Conservation (phyloP, 1,140 invertebrate species). For the Babylonia areolata region DNA sequence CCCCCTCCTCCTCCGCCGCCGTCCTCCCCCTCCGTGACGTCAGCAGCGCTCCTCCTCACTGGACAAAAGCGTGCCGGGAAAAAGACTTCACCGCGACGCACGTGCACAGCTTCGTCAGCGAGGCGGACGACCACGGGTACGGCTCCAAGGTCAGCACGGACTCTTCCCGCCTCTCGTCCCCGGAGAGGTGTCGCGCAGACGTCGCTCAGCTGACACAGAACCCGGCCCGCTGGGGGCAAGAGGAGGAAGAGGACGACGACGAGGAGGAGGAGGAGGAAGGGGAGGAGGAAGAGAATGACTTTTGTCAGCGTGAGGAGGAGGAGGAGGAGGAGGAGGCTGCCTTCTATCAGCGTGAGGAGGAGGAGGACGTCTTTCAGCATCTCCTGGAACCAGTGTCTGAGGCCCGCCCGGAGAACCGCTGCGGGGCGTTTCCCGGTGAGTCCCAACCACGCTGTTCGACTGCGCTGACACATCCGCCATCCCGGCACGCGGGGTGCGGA, state of each 20-base stretch:
- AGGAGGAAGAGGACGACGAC: too few relatives aligned
- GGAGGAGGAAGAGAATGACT: background rate
- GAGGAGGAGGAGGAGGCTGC: background rate
- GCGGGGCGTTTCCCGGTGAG: too few relatives aligned
- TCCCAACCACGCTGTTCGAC: too few relatives aligned
- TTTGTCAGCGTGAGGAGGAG: background rate
- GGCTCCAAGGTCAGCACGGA: slow-evolving; percentile 24
- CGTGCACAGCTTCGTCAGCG: slow-evolving; percentile 13
- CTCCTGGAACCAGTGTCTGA: too few relatives aligned
- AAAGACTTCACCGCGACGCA: background rate
- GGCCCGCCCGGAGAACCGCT: too few relatives aligned
- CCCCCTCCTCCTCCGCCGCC: background rate
- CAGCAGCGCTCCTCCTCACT: background rate
- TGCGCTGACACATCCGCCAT: too few relatives aligned
- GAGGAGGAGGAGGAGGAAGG: background rate
- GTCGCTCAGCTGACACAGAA: background rate
- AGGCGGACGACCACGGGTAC: slow-evolving; percentile 36
- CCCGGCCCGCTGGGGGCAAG: background rate
- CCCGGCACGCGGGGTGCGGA: too few relatives aligned
- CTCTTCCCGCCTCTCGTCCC: background rate
- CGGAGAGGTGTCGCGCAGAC: background rate
- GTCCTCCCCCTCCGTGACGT: background rate
- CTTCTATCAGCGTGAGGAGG: too few relatives aligned
- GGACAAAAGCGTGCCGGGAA: background rate
- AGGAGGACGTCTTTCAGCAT: too few relatives aligned